phyloP scores from a whole-genome alignment of 2,113 vertebrate species.

The Cephalophus harveyi region DNA sequence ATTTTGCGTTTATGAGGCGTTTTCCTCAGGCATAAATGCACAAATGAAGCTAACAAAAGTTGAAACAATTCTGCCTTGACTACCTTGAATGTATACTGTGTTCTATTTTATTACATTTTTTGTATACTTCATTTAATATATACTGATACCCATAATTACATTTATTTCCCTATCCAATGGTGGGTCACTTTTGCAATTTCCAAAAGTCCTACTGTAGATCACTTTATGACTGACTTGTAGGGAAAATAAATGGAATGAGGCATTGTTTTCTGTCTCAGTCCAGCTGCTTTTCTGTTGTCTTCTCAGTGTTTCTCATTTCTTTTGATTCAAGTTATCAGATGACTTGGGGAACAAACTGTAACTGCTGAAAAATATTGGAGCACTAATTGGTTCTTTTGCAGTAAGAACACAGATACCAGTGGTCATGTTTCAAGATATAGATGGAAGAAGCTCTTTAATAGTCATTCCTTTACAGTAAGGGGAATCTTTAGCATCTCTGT shows the following conservation, averaged over 20 bases:
- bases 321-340: background rate
- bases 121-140: background rate
- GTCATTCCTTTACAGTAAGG: background rate
- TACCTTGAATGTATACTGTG: background rate
- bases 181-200: background rate
- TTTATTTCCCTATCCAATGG: background rate
- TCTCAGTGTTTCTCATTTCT: background rate
- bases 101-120: background rate
- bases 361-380: background rate
- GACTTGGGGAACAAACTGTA: background rate
- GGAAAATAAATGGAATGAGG: background rate
- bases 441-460: background rate
- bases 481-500: background rate
- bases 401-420: background rate
- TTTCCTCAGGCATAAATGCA: background rate
- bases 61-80: background rate
- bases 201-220: background rate
- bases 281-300: background rate
- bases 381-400: background rate
- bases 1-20: background rate
- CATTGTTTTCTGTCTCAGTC: background rate
- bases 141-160: background rate
- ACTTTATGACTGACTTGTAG: background rate
- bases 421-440: background rate
- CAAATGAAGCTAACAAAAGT: constrained; percentile 2